Conservation (phyloP, 2,113 vertebrate genomes). For the Oncorhynchus clarkii region DNA sequence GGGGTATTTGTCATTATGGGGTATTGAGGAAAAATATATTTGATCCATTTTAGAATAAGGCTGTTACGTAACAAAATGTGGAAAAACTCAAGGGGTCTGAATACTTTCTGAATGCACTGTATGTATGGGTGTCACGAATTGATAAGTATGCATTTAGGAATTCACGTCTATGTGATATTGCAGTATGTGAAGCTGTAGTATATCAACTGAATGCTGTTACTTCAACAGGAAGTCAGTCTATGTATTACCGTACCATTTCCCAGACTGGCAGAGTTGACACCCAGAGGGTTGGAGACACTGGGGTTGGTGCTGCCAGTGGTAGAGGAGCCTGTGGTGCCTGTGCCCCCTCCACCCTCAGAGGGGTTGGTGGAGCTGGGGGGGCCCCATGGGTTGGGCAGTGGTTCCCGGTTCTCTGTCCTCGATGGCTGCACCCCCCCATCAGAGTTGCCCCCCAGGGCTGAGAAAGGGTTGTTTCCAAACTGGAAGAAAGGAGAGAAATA, state of each 20-base stretch:
- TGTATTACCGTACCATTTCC: constrained; percentile 80
- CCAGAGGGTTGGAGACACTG: constrained; percentile 92
- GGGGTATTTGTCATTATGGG: too few relatives aligned
- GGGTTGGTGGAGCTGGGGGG: constrained; percentile 77
- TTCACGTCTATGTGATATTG: background rate
- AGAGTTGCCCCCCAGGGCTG: constrained; percentile 85
- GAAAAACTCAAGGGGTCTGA: too few relatives aligned
- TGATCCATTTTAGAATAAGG: too few relatives aligned
- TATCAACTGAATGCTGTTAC: background rate
- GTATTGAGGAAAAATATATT: too few relatives aligned
- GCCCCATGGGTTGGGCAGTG: constrained; percentile 95
- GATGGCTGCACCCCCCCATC: constrained; percentile 88
- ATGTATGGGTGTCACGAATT: background rate
- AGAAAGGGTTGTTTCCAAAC: constrained; percentile 98
- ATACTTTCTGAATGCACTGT: too few relatives aligned
- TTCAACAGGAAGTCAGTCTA: background rate
- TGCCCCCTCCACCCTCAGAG: constrained; percentile 67
- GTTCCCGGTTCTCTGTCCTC: constrained; percentile 96
- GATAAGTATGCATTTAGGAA: background rate
- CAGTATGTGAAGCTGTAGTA: too few relatives aligned
- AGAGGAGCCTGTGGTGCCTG: constrained; percentile 47
- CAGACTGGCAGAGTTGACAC: constrained; percentile 84
- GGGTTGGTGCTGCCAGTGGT: constrained; percentile 81
- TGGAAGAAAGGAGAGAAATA: constrained; percentile 52
- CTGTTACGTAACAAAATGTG: too few relatives aligned